Base-by-base conservation (phyloP, 2,888 invertebrate species). In the Coleophora deauratella region DNA sequence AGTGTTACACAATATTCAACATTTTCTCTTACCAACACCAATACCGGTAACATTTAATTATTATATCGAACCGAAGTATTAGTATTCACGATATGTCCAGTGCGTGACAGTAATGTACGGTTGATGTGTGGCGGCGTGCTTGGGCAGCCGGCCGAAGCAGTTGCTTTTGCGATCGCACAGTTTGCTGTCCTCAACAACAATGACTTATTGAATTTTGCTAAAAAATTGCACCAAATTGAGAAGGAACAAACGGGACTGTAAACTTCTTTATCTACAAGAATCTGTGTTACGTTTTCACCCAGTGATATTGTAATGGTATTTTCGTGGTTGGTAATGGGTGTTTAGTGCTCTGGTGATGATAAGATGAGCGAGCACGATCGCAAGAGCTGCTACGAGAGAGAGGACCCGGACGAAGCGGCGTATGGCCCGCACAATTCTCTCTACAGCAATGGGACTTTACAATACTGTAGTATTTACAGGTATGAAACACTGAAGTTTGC, bases 381-480 rank as follows among this genome's bases (percentile, higher is more conserved):
- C 32, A 80, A 66, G 56, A 72, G 56, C 47, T 64, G 70, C 52
- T 72, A 73, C 41, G 80, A 77, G 30, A 71, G 62, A 49, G 76
- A 80, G 33, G 75, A 76, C 28, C 51, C 55, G 21, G 73, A 77
- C 45, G 81, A 79, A 44, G 63, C 67, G 9, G 56, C 78, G 35
- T 84, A 85, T 50, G 67, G 66, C 7, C 69, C 76, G 10, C 76
- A 79, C 49, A 84, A 84, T 47, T 86, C 86, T 11, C 67, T 86
- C 47, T 86, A 86, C 60, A 88, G 87, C 69, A 88, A 87, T 75
- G 88, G 88, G 58, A 88, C 87, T 35, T 70, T 81, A 59, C 85
- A 87, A 70, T 88, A 88, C 73, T 88, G 88, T 70, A 86, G 86
- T 49, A 85, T 86, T 58, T 86, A 86, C 78, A 86, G 86, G 86